Evolutionary conservation across 2,888 invertebrate genomes (phyloP).

Genomic region (Lasiommata megera): DNA sequence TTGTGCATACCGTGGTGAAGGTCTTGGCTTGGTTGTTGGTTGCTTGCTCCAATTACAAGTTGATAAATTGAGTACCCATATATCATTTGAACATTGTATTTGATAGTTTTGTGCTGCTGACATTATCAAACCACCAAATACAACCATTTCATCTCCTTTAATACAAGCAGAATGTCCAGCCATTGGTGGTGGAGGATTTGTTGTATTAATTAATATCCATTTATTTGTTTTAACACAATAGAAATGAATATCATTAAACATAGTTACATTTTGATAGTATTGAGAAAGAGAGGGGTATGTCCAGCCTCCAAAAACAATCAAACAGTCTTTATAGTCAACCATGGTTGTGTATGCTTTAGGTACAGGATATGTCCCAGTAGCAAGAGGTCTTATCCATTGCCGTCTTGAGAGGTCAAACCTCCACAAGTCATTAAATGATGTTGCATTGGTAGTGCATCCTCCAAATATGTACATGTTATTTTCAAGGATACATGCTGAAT

Average conservation of each 20-base stretch:
- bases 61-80: conserved; percentile 93
- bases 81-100: conserved; percentile 87
- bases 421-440: conserved; percentile 99
- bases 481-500: conserved; percentile 91
- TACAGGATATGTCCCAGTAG: conserved; percentile 94
- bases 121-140: conserved; percentile 88
- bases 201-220: conserved; percentile 86
- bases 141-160: conserved; percentile 90
- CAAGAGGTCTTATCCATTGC: conserved; percentile 91
- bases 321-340: conserved; percentile 90
- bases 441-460: conserved; percentile 95
- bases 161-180: conserved; percentile 97
- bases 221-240: conserved; percentile 91
- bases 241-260: conserved; percentile 95
- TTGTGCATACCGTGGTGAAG: conserved; percentile 94
- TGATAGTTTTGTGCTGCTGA: conserved; percentile 71
- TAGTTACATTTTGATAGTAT: conserved; percentile 90
- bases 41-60: conserved; percentile 90
- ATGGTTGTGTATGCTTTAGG: conserved; percentile 97
- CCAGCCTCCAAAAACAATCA: conserved; percentile 97
- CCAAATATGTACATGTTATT: conserved; percentile 97
- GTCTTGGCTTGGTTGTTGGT: conserved; percentile 84
- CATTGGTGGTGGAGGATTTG: conserved; percentile 89
- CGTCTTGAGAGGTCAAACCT: conserved; percentile 92
- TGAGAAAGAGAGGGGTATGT: conserved; percentile 94